Conservation (phyloP, 2,113 vertebrate species). For the Gymnarchus niloticus region DNA sequence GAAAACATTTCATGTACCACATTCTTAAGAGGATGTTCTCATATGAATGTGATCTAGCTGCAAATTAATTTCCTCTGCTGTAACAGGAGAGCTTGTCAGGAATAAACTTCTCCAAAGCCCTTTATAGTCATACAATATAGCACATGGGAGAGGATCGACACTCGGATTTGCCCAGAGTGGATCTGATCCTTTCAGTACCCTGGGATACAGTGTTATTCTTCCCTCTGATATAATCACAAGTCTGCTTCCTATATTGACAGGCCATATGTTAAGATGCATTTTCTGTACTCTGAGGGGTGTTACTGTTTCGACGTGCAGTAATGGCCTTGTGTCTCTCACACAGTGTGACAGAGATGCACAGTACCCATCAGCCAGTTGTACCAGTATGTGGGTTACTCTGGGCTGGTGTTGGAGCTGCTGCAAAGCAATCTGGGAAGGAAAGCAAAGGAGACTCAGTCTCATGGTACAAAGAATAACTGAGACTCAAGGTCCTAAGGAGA, state of each 20-base stretch:
- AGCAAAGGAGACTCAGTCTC: conserved; percentile 42
- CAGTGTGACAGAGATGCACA: background rate
- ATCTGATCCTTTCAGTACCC: background rate
- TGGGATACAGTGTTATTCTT: background rate
- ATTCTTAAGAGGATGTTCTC: background rate
- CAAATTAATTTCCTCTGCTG: background rate
- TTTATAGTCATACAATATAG: background rate
- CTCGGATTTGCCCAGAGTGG: background rate
- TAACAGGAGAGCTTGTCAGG: background rate
- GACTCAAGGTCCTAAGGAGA: conserved; percentile 46
- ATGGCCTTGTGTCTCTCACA: background rate
- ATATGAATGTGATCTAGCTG: background rate
- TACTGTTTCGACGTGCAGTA: background rate
- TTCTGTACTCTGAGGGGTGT: background rate
- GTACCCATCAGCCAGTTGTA: background rate
- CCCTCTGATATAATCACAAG: background rate
- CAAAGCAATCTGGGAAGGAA: conserved; percentile 25
- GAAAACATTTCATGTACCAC: background rate
- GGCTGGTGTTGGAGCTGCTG: conserved; percentile 41
- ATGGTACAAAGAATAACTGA: conserved; percentile 39
- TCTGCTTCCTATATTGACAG: background rate
- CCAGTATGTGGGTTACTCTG: conserved; percentile 11
- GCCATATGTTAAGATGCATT: background rate
- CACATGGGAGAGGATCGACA: background rate
- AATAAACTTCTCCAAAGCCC: background rate